phyloP scores from a whole-genome alignment of 1,140 invertebrate genomes.

The Solen grandis region DNA sequence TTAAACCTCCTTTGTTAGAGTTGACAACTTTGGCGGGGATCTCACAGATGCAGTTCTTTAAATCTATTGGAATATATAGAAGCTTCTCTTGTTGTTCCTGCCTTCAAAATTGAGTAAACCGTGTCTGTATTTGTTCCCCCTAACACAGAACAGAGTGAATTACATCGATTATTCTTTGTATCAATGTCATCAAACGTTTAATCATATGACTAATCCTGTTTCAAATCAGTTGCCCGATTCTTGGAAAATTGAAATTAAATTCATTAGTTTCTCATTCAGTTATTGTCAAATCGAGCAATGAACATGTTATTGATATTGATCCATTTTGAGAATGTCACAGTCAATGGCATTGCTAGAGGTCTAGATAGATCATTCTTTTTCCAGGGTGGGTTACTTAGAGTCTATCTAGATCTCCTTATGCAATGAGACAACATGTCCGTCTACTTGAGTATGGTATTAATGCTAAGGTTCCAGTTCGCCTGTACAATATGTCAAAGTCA shows the following conservation, averaged over 20 bases:
- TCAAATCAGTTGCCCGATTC: not conserved
- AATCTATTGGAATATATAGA: too few relatives aligned
- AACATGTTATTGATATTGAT: not conserved
- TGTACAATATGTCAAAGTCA: constrained; percentile 2
- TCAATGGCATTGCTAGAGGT: not conserved
- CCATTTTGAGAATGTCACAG: not conserved
- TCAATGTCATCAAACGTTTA: not conserved
- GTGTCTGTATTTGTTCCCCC: not conserved
- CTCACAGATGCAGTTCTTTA: too few relatives aligned
- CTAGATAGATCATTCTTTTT: too few relatives aligned
- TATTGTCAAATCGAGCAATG: not conserved
- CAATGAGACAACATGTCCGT: not conserved
- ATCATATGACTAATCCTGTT: not conserved
- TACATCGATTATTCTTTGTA: not conserved
- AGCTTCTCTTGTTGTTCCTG: too few relatives aligned
- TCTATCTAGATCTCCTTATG: not conserved
- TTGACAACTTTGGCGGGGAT: too few relatives aligned
- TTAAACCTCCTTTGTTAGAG: too few relatives aligned
- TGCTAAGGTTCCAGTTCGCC: not conserved
- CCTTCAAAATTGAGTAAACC: too few relatives aligned
- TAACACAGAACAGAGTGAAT: not conserved
- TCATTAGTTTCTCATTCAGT: not conserved
- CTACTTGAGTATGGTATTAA: not conserved
- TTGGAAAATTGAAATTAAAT: not conserved
- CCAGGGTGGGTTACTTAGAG: not conserved